Base-by-base conservation (phyloP, 2,113 vertebrate genomes). In the Arothron firmamentum region DNA sequence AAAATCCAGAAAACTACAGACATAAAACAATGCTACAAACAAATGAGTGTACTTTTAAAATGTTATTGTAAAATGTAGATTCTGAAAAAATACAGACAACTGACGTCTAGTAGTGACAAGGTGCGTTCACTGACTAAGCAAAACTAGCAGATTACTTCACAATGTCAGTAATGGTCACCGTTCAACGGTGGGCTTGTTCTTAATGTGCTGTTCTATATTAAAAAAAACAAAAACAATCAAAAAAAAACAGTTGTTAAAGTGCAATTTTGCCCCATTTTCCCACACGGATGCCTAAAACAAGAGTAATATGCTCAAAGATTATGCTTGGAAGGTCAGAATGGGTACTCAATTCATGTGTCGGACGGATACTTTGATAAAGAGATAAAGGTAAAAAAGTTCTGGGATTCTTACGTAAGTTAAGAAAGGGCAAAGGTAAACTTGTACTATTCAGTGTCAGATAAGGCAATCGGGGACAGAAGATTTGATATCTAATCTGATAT, bases 371-470 rank as follows among this genome's bases (percentile, higher is more conserved):
- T 51, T 54, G 42, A 65, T 34, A 58, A 19, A 34, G 62, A 64
- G 55, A 74, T 21, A 23, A 68, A 76, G 57, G 61, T 80, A 13
- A 62, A 60, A 45, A 72, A 50, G 49, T 17, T 77, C 53, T 74
- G 52, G 14, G 13, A 54, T 65, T 62, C 17, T 55, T 71, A 59
- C 34, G 15, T 13, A 74, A 61, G 46, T 52, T 8, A 60, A 53
- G 19, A 67, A 77, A 63, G 63, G 59, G 34, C 48, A 74, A 78
- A 78, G 45, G 66, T 77, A 74, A 49, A 64, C 45, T 31, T 79
- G 62, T 57, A 79, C 52, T 77, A 50, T 82, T 74, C 59, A 77
- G 65, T 77, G 62, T 70, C 73, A 75, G 72, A 85, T 86, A 88
- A 87, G 86, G 85, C 88, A 86, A 61, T 64, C 17, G 79, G 49